Evolutionary conservation across 2,113 vertebrate species (phyloP).

Genomic region (Nycticryphes semicollaris): DNA sequence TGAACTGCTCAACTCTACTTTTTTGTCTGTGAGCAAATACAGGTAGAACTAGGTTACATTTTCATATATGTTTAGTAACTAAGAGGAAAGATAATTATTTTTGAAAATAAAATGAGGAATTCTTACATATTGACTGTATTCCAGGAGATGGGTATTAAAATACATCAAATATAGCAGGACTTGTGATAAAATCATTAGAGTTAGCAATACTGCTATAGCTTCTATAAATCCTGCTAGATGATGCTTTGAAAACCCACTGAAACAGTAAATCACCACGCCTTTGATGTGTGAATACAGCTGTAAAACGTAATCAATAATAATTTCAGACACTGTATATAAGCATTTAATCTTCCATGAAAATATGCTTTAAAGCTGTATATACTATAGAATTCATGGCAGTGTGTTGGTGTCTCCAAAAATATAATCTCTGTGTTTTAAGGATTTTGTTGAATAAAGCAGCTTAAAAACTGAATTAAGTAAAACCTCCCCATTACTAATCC

Average conservation of each 20-base stretch:
- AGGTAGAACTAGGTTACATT: background rate
- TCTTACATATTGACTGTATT: background rate
- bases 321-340: background rate
- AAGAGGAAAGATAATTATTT: background rate
- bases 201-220: background rate
- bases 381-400: conserved; percentile 8
- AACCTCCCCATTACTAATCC: conserved; percentile 65
- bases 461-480: conserved; percentile 70
- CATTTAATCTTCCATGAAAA: conserved; percentile 55
- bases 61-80: background rate
- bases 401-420: conserved; percentile 45
- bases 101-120: background rate
- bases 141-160: background rate
- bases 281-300: background rate
- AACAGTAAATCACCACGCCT: background rate
- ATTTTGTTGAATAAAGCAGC: conserved; percentile 65
- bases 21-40: background rate
- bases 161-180: background rate
- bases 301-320: conserved; percentile 35
- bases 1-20: background rate
- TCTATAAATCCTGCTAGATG: background rate
- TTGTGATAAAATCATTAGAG: background rate
- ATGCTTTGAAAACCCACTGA: conserved; percentile 7
- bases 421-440: conserved; percentile 67
- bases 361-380: conserved; percentile 1